Base-by-base conservation (phyloP, 2,888 invertebrate genomes). In the Micropterix aruncella region DNA sequence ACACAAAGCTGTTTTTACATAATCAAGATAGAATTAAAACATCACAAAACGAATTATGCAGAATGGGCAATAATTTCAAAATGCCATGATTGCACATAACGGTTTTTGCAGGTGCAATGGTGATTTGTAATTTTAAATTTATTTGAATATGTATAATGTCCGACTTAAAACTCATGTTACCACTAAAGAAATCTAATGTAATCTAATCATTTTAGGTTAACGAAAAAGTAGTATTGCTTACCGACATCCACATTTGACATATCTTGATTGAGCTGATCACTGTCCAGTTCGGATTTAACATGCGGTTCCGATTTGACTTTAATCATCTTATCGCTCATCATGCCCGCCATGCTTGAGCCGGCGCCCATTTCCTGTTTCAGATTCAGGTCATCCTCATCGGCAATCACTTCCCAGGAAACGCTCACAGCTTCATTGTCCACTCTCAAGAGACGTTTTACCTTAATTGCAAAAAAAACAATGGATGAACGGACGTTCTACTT, bases 401-500 rank as follows among this genome's bases (percentile, higher is more conserved):
- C 85, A 16, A 92, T 81, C 0, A 93, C 81, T 59, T 94, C 92
- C 81, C 86, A 93, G 47, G 82, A 83, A 0, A 92, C 83, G 56
- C 80, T 80, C 0, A 84, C 83, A 1, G 96, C 95, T 60, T 96
- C 95, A 58, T 92, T 91, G 59, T 96, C 96, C 27, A 83, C 83
- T 50, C 94, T 73, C 5, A 99, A 69, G 44, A 99, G 66, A 37
- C 94, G 74, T 60, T 95, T 94, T 0, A 99, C 92, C 50, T 50
- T 27, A n/a, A n/a, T n/a, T n/a, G 16, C 18, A 40, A 40, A 15
- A 36, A 36, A 9, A 36, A 9, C n/a, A 9, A 36, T 36, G 9
- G n/a, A 9, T 9, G 9, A 36, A 36, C n/a, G 9, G 36, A 36
- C 9, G n/a, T 9, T 36, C 36, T 36, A 36, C 9, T n/a, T 9